phyloP scores from a whole-genome alignment of 1,140 invertebrate species.

The Stegodyphus mimosarum region DNA sequence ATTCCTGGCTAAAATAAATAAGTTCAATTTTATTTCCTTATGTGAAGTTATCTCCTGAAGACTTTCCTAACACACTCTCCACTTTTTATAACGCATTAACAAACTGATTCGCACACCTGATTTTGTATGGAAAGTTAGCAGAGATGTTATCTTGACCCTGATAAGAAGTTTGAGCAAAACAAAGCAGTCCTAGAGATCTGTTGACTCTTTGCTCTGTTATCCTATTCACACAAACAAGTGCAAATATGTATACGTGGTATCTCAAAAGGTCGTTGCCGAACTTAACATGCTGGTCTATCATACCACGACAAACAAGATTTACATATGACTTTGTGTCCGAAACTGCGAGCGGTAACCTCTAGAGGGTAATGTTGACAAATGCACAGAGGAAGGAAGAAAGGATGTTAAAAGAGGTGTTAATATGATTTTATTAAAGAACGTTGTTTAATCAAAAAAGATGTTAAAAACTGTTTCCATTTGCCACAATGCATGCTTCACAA shows the following conservation, averaged over 20 bases:
- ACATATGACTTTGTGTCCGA: background rate
- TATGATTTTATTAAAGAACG: background rate
- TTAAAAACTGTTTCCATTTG: background rate
- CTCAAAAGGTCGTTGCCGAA: constrained; percentile 6
- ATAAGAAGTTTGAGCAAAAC: too few species aligned
- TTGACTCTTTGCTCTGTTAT: too few species aligned
- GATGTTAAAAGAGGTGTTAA: background rate
- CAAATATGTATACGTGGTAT: background rate
- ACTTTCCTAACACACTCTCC: too few species aligned
- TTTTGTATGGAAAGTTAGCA: too few species aligned
- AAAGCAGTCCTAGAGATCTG: too few species aligned
- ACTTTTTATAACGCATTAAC: too few species aligned
- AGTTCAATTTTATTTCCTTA: too few species aligned
- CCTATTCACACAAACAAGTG: background rate
- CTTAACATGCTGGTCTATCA: constrained; percentile 4
- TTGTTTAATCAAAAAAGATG: background rate
- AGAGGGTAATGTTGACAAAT: background rate
- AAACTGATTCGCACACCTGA: too few species aligned
- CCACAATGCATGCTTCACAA: background rate
- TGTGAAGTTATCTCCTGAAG: too few species aligned
- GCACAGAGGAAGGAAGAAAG: too few species aligned
- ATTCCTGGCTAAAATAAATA: too few species aligned
- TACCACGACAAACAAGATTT: constrained; percentile 9
- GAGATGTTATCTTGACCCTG: too few species aligned
- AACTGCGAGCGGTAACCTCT: background rate